phyloP scores from a whole-genome alignment of 2,113 vertebrate genomes.

The Sander lucioperca region DNA sequence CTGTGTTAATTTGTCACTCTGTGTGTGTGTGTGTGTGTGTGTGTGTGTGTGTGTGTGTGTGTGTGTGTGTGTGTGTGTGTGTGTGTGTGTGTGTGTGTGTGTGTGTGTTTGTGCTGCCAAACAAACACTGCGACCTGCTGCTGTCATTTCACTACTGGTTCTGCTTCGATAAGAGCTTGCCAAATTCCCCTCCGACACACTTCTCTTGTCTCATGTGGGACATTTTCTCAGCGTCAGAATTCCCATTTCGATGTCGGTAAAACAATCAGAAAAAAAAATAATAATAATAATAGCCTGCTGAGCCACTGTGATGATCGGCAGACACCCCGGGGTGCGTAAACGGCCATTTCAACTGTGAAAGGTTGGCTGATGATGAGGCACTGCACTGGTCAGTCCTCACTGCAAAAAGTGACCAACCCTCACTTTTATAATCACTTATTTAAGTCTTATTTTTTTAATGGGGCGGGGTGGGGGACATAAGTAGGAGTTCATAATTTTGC shows the following conservation, averaged over 20 bases:
- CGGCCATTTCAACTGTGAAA: conserved; percentile 41
- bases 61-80: no score
- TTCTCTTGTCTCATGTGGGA: conserved; percentile 38
- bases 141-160: conserved; percentile 59
- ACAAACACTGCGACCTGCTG: conserved; percentile 38
- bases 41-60: no score
- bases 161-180: background rate
- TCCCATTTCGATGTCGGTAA: conserved; percentile 45
- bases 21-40: no score
- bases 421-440: background rate
- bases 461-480: no score
- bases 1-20: background rate
- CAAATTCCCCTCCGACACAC: conserved; percentile 72
- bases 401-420: conserved; percentile 19
- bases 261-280: conserved; percentile 3
- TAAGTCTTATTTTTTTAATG: background rate
- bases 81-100: no score
- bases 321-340: background rate
- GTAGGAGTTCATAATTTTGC: background rate
- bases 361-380: conserved; percentile 49
- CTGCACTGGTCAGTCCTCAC: conserved; percentile 3
- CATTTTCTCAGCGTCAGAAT: conserved; percentile 26
- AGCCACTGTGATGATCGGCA: background rate
- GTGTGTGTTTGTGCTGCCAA: background rate
- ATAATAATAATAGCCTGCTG: background rate